Evolutionary conservation across 2,888 invertebrate genomes (phyloP), one percentile per base, ranked within the genome.

Genomic region (Drosophila mimetica): DNA sequence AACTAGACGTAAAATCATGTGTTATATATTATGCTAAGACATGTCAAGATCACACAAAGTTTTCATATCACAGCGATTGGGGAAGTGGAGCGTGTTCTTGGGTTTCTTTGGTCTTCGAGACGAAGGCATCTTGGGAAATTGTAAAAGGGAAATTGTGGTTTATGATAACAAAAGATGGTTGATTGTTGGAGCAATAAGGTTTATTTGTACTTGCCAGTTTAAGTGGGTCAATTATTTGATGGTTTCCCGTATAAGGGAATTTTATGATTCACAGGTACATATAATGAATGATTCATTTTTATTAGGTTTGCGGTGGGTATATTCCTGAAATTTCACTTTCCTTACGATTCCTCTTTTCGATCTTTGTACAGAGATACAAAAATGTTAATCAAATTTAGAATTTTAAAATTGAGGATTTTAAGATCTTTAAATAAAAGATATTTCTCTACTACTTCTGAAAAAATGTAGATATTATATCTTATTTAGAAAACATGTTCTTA

Each of bases 1-100:
- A 57, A 53, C 65, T 51, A 46, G 51, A 54, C 53, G 67, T 28
- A 37, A 60, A 71, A 71, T 71, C 71, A 72, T 72, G 72, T 72
- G 72, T 60, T 67, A 16, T 71, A 71, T 71, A 71, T 63, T 71
- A 61, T 37, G 50, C 36, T 61, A 11, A 60, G 44, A 61, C 46
- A 70, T 70, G 71, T 70, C 70, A 70, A 71, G 61, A 71, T 28
- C 71, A 28, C 51, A 25, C 13, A 11, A 16, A 30, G 32, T 42
- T n/a, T 30, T 36, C 60, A 47, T 61, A 61, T 61, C 60, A 20
- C 25, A 18, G 9, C 25, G 8, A 44, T 37, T 34, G 36, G 41
- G 61, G 61, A 51, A 61, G 57, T 64, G 50, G 36, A 48, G 36
- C 42, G 30, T 22, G 20, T 30, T 52, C 52, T 9, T 1, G 5